These are phyloP conservation scores for Pandemis cinnamomeana DNA, from an alignment of 2,888 invertebrate species.

Conservation along the genomic window DNA sequence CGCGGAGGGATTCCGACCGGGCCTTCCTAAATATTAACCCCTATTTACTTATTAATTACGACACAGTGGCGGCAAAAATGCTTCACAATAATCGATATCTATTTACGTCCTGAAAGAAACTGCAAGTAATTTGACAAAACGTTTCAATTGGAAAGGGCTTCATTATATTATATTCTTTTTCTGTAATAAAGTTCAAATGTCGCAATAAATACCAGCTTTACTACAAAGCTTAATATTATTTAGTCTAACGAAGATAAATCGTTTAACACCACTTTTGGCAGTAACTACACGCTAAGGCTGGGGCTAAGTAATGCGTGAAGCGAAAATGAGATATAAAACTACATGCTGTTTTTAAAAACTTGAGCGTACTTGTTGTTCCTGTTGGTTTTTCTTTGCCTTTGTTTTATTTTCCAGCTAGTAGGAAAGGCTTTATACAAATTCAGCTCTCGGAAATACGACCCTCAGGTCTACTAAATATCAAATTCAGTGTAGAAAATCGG, in stretches of 20 bases:
- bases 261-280: slow-evolving; percentile 6
- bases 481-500: too few relatives aligned
- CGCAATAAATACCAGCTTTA: neutral
- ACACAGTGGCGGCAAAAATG: slow-evolving; percentile 9
- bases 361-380: too few relatives aligned
- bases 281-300: slow-evolving; percentile 6
- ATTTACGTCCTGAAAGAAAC: neutral
- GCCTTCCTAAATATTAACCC: slow-evolving; percentile 35
- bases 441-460: too few relatives aligned
- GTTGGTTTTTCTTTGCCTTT: too few relatives aligned
- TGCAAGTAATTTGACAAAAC: neutral
- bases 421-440: too few relatives aligned
- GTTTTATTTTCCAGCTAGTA: too few relatives aligned
- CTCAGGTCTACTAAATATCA: too few relatives aligned
- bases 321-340: neutral
- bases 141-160: neutral
- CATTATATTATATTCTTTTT: neutral
- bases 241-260: slow-evolving; percentile 15
- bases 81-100: slow-evolving; percentile 1
- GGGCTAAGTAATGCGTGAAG: neutral
- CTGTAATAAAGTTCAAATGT: neutral
- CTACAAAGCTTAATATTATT: slow-evolving; percentile 7
- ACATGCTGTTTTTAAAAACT: too few relatives aligned
- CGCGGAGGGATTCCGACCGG: slow-evolving; percentile 34
- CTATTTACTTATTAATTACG: slow-evolving; percentile 38